phyloP scores from a whole-genome alignment of 2,888 invertebrate species.

The Drosophila stalkeri region DNA sequence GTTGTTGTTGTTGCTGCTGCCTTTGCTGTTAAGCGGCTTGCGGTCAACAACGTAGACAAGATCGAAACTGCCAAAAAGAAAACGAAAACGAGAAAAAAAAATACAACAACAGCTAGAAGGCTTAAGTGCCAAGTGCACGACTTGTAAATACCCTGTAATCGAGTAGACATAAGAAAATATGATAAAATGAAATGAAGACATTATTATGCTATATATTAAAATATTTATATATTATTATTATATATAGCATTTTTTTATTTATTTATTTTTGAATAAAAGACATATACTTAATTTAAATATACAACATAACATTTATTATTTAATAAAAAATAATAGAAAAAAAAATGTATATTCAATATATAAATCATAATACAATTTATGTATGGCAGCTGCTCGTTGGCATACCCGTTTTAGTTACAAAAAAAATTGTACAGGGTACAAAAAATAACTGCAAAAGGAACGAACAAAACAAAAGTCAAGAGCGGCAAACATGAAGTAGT shows the following conservation, averaged over 20 bases:
- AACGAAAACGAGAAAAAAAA: constrained; percentile 13
- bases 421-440: constrained; percentile 6
- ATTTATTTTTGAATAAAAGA: too few species aligned
- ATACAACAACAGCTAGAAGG: constrained; percentile 2
- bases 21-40: constrained; percentile 60
- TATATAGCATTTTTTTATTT: too few species aligned
- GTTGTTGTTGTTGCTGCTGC: constrained; percentile 15
- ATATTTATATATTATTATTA: too few species aligned
- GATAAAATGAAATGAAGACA: background rate
- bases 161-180: background rate
- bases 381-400: background rate
- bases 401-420: background rate
- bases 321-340: too few species aligned
- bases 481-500: constrained; percentile 10
- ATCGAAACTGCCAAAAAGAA: constrained; percentile 38
- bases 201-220: too few species aligned
- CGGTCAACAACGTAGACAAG: constrained; percentile 51
- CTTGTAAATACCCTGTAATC: constrained; percentile 8
- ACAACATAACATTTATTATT: too few species aligned
- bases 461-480: constrained; percentile 7
- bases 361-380: too few species aligned
- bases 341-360: too few species aligned
- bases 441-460: constrained; percentile 13
- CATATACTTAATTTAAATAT: too few species aligned
- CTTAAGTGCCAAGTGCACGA: background rate